Percentiles rank a stretch among this genome's conserved stretches.
Conservation (phyloP, 2,113 vertebrate species). For the rat (Rattus norvegicus) region DNA sequence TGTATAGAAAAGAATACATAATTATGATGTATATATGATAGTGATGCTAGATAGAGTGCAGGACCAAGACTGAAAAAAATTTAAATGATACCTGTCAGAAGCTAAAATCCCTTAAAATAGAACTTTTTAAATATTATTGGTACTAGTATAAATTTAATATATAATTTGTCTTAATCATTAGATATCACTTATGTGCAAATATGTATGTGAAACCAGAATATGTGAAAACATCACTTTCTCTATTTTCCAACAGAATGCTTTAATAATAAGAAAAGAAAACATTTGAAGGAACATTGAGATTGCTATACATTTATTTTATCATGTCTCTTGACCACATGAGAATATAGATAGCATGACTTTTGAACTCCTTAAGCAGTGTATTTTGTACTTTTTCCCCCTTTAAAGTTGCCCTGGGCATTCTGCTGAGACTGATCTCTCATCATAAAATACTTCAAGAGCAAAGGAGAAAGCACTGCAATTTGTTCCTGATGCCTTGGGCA, state of each 20-base stretch:
- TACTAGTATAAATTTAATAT: not conserved
- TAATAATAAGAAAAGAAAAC: not conserved
- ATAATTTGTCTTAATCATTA: not conserved
- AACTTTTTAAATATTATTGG: not conserved
- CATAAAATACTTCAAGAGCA: slow-evolving; percentile 23
- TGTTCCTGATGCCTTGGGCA: slow-evolving; percentile 36
- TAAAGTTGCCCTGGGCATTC: not conserved
- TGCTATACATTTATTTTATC: not conserved
- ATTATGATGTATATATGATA: not conserved
- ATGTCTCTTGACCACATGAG: not conserved
- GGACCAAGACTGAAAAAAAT: not conserved
- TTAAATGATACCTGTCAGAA: not conserved
- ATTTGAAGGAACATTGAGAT: not conserved
- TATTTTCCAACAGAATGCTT: not conserved
- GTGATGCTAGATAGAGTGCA: not conserved
- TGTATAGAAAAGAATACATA: not conserved
- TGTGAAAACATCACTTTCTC: slow-evolving; percentile 9
- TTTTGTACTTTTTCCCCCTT: not conserved
- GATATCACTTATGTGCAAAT: not conserved
- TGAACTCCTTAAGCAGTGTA: not conserved
- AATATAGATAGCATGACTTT: not conserved
- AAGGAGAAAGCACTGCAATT: not conserved
- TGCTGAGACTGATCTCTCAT: not conserved
- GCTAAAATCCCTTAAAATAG: not conserved
- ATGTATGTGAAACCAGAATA: not conserved